Base-by-base conservation (phyloP, 1,140 invertebrate species). In the Eubasilissa regina region DNA sequence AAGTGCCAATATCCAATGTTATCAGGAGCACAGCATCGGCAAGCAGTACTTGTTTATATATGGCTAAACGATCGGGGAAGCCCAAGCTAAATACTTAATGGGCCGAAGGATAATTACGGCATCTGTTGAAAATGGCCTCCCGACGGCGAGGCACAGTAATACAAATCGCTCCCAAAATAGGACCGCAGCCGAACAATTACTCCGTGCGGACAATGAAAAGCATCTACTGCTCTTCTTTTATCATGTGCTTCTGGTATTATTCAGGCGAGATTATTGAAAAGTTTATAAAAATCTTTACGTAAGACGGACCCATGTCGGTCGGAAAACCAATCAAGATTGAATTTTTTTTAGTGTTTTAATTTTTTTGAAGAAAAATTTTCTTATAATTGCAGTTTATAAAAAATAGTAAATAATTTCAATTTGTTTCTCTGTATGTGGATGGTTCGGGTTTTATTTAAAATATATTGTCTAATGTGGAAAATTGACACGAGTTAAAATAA, bases 121-220 rank as follows among this genome's bases (percentile, higher is more conserved):
- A 75, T 75, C 76, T 81, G 77, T 72, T 78, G 76, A 79, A 81
- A 81, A 81, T 81, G 80, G 77, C 80, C 78, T 78, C 77, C 77
- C 72, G 80, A 60, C 80, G 43, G 56, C 56, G 56, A 19, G 43
- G 43, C 17, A 56, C 80, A 76, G 76, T 78, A 81, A 81, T 81
- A 81, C 80, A 81, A 81, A 81, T 81, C 80, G 80, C 64, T 76
- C 80, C 77, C 77, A 78, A 81, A 81, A 81, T 81, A 81, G 80
- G 80, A 64, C 73, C 77, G 25, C 55, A 43, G 58, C 25, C 73
- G 80, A 81, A 81, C 80, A 81, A 81, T 81, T 75, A 77, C 76
- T 17, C 48, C 60, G 66, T 51, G 17, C 21, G 53, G 58, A 81
- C 80, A 81, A 81, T 81, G 77, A 77, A 56, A 79, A 64, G 80